Base-by-base conservation (phyloP, 2,113 vertebrate genomes). In the Ornithorhynchus anatinus region DNA sequence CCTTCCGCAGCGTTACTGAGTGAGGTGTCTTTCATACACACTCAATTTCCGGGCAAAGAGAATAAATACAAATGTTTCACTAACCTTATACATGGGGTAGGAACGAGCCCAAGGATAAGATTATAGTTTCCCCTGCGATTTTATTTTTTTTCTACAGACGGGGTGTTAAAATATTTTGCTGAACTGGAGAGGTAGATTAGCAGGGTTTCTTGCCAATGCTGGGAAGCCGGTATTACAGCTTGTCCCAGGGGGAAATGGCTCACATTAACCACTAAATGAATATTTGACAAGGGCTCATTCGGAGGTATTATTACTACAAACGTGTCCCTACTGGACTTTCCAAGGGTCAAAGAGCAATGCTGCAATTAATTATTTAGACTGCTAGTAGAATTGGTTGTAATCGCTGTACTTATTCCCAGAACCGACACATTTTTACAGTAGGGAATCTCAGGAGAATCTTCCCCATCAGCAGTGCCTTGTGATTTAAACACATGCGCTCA, bases 231-330 rank as follows among this genome's bases (percentile, higher is more conserved):
- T 93, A 94, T 95, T 94, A 92, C 94, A 89, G 90, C 59, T 66
- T 44, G 92, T 96, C 96, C 95, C 96, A 82, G 86, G 96, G 96
- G 97, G 91, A 87, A 92, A 89, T 85, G 88, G 94, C 95, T 97
- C 95, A 95, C 95, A 96, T 96, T 97, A 97, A 96, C 95, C 94
- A 94, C 95, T 96, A 96, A 97, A 99, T 98, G 97, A 98, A 98
- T 98, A 98, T 99, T 98, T 98, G 95, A 99, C 96, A 96, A 97
- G 97, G 93, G 91, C 93, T 95, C 94, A 95, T 94, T 95, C 93
- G 87, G 86, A 93, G 93, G 95, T 95, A 95, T 96, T 96, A 96
- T 96, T 96, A 95, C 94, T 91, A 91, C 93, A 94, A 94, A 95
- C 92, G 93, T 91, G 92, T 94, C 95, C 93, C 94, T 92, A 92